Base-by-base conservation (phyloP, 2,113 vertebrate genomes). In the Plectropomus leopardus region DNA sequence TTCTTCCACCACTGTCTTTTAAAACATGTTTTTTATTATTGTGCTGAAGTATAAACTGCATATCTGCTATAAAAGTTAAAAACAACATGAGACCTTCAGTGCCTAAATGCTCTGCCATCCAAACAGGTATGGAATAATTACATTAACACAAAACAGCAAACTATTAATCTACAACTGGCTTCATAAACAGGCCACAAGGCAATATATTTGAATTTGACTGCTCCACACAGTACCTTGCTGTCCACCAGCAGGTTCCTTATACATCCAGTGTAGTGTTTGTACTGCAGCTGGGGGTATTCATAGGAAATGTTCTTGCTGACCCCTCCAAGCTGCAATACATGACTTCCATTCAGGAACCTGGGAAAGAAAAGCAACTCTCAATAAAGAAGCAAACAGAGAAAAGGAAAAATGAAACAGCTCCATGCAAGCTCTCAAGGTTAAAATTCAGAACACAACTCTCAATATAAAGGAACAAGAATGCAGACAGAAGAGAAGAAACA, bases 261-360 rank as follows among this genome's bases (percentile, higher is more conserved):
- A 72, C 97, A 97, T 44, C 97, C 97, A 17, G 92, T 94, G 23
- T 95, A 98, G 86, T 96, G 96, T 76, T 95, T 96, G 89, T 96
- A 91, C 50, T 94, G 94, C 53, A 98, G 28, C 14, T 96, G 95
- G 1, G 96, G 96, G 73, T 97, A 97, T 84, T 95, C 92, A 73
- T 96, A 96, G 0, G 96, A 95, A 51, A 96, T 61, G 0, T 95
- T 96, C 74, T 95, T 93, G 10, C 95, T 97, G 30, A 97, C 94
- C 50, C 97, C 97, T 55, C 96, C 97, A 13, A 98, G 89, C 82
- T 97, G 96, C 34, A 98, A 88, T 47, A 97, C 95, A 44, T 95
- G 93, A 66, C 95, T 96, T 63, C 82, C 86, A 84, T 96, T 95
- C 89, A 96, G 91, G 84, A 95, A 92, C 94, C 97, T 97, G 92